Percentiles rank a stretch among this genome's conserved stretches.
These are phyloP conservation scores for Chesias legatella DNA, from an alignment of 2,888 invertebrate genomes.

Conservation along the genomic window DNA sequence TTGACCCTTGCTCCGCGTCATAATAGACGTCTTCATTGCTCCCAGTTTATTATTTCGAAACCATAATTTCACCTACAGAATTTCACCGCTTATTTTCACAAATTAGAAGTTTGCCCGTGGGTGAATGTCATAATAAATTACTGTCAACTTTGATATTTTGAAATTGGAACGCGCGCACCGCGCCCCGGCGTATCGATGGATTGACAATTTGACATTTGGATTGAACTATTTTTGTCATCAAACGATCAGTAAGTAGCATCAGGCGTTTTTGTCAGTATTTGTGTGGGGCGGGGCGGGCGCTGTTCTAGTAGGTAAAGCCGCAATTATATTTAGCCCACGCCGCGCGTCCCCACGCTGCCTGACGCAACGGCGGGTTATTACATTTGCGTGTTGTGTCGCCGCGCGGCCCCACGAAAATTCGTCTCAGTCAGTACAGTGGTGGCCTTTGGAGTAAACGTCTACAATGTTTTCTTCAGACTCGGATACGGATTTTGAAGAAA, in stretches of 20 bases:
- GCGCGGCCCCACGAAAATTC: too few relatives aligned
- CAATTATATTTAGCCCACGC: too few relatives aligned
- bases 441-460: too few relatives aligned
- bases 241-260: conserved; percentile 23
- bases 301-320: too few relatives aligned
- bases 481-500: too few relatives aligned
- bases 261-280: conserved; percentile 21
- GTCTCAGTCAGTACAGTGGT: too few relatives aligned
- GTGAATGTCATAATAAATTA: conserved; percentile 26
- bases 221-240: conserved; percentile 61
- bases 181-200: conserved; percentile 26
- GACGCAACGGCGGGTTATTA: too few relatives aligned
- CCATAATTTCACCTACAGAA: conserved; percentile 46
- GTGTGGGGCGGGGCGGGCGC: neutral
- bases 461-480: too few relatives aligned
- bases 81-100: conserved; percentile 19
- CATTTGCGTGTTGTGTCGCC: too few relatives aligned
- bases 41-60: conserved; percentile 52
- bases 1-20: conserved; percentile 60
- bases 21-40: conserved; percentile 52
- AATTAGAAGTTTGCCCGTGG: conserved; percentile 20
- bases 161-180: conserved; percentile 19
- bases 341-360: too few relatives aligned
- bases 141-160: conserved; percentile 16
- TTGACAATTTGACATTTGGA: conserved; percentile 46